A percentile compares a stretch with the other conserved stretches of the same genome.
Evolutionary conservation across 2,113 vertebrate species (phyloP).

Genomic region (Oreotrochilus melanogaster): DNA sequence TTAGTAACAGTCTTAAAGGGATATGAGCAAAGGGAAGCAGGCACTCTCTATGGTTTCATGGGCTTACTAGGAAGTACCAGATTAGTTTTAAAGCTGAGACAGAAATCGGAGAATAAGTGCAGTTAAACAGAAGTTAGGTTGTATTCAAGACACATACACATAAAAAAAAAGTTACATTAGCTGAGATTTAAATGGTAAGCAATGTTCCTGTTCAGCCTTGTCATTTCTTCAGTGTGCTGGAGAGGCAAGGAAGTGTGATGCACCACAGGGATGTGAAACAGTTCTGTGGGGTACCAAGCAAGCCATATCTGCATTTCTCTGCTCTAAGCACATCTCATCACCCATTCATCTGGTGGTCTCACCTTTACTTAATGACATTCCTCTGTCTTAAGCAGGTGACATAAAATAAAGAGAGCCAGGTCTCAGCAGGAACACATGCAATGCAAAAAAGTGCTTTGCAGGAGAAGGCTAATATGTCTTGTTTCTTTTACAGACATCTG

Average conservation of each 20-base stretch:
- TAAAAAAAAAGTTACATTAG: neutral
- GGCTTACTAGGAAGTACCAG: neutral
- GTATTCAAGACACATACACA: neutral
- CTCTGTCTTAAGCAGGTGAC: neutral
- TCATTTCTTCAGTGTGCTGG: neutral
- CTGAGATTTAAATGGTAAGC: neutral
- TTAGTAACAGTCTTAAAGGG: neutral
- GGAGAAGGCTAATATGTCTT: neutral
- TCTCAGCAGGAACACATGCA: neutral
- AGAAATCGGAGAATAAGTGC: neutral
- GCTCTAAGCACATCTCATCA: neutral
- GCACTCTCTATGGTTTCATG: neutral
- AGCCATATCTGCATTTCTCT: neutral
- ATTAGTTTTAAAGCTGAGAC: neutral
- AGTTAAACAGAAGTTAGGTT: conserved; percentile 7
- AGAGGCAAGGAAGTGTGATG: conserved; percentile 21
- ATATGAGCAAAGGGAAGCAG: neutral
- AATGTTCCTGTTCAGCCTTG: neutral
- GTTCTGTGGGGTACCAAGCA: neutral
- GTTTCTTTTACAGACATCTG: neutral
- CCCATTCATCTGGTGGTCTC: neutral
- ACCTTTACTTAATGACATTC: neutral
- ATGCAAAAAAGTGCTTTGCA: neutral
- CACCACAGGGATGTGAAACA: conserved; percentile 6
- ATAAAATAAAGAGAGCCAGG: neutral